Evolutionary conservation across 2,113 vertebrate species (phyloP).

Genomic region (Lanius collurio): DNA sequence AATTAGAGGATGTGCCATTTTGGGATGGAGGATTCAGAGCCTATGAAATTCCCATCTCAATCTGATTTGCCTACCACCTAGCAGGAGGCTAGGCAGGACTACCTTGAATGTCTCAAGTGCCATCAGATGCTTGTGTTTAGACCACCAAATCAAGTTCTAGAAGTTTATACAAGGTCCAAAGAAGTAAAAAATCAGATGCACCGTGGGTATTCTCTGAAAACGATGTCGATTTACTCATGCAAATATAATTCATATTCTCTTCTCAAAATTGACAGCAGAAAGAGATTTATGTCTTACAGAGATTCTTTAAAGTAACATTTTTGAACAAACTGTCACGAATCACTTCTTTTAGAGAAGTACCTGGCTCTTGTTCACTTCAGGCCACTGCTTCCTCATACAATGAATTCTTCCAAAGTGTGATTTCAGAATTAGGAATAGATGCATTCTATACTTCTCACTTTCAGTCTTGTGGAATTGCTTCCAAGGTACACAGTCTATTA

Average conservation of each 20-base stretch:
- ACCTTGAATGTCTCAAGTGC: not conserved
- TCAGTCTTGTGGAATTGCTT: not conserved
- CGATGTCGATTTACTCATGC: not conserved
- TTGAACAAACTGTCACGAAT: not conserved
- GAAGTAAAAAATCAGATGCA: not conserved
- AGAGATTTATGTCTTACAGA: not conserved
- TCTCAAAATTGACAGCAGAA: not conserved
- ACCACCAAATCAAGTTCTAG: not conserved
- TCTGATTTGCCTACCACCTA: not conserved
- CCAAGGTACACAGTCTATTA: not conserved
- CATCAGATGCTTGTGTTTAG: not conserved
- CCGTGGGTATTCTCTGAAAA: not conserved
- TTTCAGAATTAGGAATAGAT: not conserved
- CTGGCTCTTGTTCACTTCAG: not conserved
- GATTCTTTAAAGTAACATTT: not conserved
- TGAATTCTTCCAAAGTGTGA: not conserved
- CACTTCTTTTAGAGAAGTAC: not conserved
- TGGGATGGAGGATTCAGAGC: not conserved
- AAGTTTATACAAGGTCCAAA: not conserved
- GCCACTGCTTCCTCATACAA: not conserved
- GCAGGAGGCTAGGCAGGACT: not conserved
- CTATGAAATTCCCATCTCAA: not conserved
- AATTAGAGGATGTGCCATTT: not conserved
- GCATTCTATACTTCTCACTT: not conserved
- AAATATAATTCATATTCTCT: not conserved